Evolutionary conservation across 2,797 vertebrate genomes (phyloP).

Genomic region (Cossypha dichroa): DNA sequence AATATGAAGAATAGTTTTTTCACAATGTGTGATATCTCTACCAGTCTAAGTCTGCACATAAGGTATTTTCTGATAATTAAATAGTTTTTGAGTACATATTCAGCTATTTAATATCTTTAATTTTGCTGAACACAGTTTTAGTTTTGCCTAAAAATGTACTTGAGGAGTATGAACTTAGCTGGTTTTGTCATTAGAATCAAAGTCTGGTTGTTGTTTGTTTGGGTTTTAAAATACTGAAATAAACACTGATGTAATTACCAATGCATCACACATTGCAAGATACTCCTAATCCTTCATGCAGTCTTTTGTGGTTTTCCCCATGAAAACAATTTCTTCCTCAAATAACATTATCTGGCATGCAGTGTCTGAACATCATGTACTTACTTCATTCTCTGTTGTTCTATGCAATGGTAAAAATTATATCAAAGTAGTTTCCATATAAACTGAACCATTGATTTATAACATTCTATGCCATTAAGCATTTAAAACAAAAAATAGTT

Average conservation of each 20-base stretch:
- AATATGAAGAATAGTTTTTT: background rate
- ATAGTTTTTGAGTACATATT: background rate
- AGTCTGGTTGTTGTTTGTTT: background rate
- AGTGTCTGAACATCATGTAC: background rate
- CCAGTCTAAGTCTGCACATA: background rate
- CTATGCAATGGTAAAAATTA: background rate
- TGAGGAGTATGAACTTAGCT: background rate
- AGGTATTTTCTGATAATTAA: background rate
- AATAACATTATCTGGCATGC: background rate
- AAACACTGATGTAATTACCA: background rate
- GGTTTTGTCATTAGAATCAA: background rate
- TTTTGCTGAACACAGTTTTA: background rate
- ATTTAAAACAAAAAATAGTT: background rate
- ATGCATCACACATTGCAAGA: background rate
- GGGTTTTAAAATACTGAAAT: background rate
- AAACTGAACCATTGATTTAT: background rate
- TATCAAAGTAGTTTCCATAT: background rate
- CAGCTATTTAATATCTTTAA: background rate
- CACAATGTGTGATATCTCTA: accelerated
- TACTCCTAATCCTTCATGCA: background rate
- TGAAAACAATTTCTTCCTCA: background rate
- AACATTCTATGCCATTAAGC: background rate
- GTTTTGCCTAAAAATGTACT: background rate
- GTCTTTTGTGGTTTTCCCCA: background rate
- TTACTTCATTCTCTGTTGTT: background rate